Conservation (phyloP, 2,888 invertebrate genomes). For the Sarcophaga caerulescens region DNA sequence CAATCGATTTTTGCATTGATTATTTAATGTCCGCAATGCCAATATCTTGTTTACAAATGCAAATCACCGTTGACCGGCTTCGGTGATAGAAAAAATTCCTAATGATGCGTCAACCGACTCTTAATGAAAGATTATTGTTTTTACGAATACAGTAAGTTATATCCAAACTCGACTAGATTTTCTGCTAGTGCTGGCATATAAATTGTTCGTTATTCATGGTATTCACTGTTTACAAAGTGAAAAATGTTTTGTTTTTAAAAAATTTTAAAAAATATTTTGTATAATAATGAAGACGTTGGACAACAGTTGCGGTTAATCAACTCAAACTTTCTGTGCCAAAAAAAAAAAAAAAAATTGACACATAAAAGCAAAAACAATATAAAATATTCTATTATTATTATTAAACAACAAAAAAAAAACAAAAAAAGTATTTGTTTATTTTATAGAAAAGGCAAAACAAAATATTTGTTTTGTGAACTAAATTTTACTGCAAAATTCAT, state of each 20-base stretch:
- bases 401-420: not conserved
- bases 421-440: not conserved
- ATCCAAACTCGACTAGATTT: not conserved
- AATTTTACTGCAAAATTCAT: not conserved
- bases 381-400: not conserved
- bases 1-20: no score
- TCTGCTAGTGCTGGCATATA: not conserved
- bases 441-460: not conserved
- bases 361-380: not conserved
- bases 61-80: no score
- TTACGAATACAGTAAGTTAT: not conserved
- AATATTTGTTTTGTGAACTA: conserved; percentile 11
- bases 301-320: conserved; percentile 52
- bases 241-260: not conserved
- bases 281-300: conserved; percentile 51
- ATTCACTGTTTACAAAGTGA: not conserved
- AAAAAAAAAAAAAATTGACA: conserved; percentile 13
- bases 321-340: conserved; percentile 42
- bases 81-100: no score
- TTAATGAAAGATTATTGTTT: not conserved
- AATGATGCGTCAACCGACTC: no score
- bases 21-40: no score
- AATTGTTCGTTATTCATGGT: not conserved
- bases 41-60: no score
- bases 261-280: not conserved